Base-by-base conservation (phyloP, 92 coral and sea anemone species). In the Epizoanthus ramosus region DNA sequence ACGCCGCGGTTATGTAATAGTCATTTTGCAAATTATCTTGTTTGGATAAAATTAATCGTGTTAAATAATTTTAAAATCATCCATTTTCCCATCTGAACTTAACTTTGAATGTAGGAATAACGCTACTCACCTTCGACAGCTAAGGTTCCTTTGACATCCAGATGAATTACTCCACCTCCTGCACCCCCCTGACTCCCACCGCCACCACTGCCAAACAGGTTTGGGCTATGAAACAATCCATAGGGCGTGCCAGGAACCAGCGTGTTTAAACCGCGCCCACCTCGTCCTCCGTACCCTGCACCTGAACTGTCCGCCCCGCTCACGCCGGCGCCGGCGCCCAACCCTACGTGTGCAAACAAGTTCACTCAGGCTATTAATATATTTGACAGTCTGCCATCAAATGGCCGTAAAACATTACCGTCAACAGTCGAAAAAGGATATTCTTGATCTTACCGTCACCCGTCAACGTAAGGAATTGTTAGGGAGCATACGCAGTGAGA, bases 181-280 rank as follows among this genome's bases (percentile, higher is more conserved):
- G 75, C 73, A 13, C 94, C 90, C 6, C 94, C 94, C 67, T 68
- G 68, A 67, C 83, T 87, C 33, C 89, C 86, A 3, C 92, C 94
- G 1, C 94, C 94, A 67, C 94, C 94, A 80, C 94, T 91, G 8
- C 94, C 94, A 64, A 91, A 91, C 37, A 61, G 24, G 57, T 81
- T 75, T 6, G 94, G 92, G 45, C 56, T 45, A 57, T 65, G 67
- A 10, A 84, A 54, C 50, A 80, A 77, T 3, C 94, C 94, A 74
- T 91, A 84, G 50, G 90, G 89, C 52, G 79, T 57, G 15, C 94
- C 94, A 16, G 94, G 81, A 14, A 52, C 71, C 18, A 68, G 86
- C 21, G 85, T 75, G n/a, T 71, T 71, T 73, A 84, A 65, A 56
- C 85, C 88, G 21, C 86, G 88, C 22, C 94, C 94, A 80, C 92